Evolutionary conservation across 2,797 vertebrate genomes (phyloP).

Genomic region (Argyrosomus regius): DNA sequence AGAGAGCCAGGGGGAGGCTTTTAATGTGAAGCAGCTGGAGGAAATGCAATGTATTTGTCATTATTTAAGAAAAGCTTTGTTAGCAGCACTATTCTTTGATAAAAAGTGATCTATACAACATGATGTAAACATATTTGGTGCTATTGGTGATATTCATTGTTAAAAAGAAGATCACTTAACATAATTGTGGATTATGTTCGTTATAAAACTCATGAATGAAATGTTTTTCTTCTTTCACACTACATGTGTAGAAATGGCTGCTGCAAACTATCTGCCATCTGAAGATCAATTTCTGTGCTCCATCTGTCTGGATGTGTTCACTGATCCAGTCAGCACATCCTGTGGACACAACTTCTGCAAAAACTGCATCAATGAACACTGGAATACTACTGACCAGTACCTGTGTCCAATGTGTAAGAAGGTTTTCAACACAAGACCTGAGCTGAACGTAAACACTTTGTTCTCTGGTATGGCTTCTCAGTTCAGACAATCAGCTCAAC

Average conservation of each 20-base stretch:
- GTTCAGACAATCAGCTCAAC: conserved; percentile 17
- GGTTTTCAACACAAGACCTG: neutral
- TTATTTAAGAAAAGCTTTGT: neutral
- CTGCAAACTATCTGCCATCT: neutral
- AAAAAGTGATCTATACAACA: neutral
- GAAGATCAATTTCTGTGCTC: conserved; percentile 26
- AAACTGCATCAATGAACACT: conserved; percentile 13
- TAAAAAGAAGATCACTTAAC: no score
- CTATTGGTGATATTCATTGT: neutral
- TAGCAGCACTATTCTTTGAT: neutral
- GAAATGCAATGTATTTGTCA: neutral
- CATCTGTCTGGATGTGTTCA: conserved; percentile 36
- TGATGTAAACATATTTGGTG: neutral
- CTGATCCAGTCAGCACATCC: neutral
- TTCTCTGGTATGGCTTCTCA: neutral
- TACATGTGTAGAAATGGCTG: conserved; percentile 13
- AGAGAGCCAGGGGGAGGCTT: neutral
- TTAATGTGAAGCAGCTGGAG: neutral
- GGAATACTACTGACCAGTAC: neutral
- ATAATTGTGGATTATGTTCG: no score
- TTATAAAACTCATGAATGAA: neutral
- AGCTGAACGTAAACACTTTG: neutral
- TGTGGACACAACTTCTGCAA: conserved; percentile 43
- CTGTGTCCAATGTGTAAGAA: neutral
- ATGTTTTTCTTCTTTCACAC: neutral